Evolutionary conservation across 2,797 vertebrate genomes (phyloP), one percentile per base, ranked within the genome.

Genomic region (Agapornis canus): DNA sequence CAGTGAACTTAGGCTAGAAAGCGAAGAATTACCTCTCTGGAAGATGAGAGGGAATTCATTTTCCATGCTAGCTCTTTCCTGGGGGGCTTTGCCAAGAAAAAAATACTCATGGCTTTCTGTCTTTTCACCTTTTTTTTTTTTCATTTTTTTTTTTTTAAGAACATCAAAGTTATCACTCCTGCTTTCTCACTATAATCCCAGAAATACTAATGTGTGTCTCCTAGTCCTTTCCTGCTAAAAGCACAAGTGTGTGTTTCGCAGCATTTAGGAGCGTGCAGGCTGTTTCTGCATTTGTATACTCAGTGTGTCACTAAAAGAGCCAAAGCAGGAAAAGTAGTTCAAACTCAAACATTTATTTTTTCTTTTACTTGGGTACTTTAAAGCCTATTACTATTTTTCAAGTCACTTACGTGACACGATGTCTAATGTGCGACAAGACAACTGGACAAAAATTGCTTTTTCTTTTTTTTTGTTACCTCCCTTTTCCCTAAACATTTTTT

Each of bases 141-240:
- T 40, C 6, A 79, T 49, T 49, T 49, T 49, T 57, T 65, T 52
- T 65, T 69, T 60, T 71, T 71, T n/a, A 15, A 81, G 23, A 80
- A 83, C 92, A 89, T 91, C 83, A 94, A 96, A 90, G 92, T 94
- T 88, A 93, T 43, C 81, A 81, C 68, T 93, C 92, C 91, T 93
- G 63, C 93, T 96, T 97, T 92, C 95, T 88, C 86, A 88, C 95
- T 76, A 89, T 95, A 95, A 97, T 95, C 91, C 94, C 39, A 7
- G 93, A 96, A 94, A 90, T 85, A 90, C 93, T 93, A 42, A 52
- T 56, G 37, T 89, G 47, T 82, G 90, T 89, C 78, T 96, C 81
- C 71, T 72, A 83, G 75, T 84, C 76, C 82, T 95, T 95, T 96
- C 94, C 85, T 17, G 63, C 92, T 72, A 27, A 91, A 96, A 93